Percentiles rank a stretch among this genome's conserved stretches.
phyloP scores from a whole-genome alignment of 2,113 vertebrate species.

The Mixornis gularis region DNA sequence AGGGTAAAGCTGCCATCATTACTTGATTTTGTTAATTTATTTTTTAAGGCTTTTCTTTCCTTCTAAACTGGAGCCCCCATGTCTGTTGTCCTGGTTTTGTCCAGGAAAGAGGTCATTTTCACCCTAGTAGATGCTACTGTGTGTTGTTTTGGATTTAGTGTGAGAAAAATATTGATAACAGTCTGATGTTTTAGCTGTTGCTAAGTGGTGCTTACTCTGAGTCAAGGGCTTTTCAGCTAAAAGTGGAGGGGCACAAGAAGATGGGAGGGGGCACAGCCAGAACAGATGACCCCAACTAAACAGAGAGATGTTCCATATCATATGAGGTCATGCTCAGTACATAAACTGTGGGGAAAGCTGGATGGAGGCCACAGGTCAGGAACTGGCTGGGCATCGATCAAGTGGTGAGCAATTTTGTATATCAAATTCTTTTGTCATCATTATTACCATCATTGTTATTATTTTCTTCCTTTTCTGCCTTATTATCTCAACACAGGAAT shows the following conservation, averaged over 20 bases:
- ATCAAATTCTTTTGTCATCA: background rate
- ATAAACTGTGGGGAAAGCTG: background rate
- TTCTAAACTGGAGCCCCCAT: background rate
- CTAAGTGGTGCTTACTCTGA: background rate
- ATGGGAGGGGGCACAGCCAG: background rate
- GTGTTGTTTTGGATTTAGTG: background rate
- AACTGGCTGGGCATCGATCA: rapidly evolving
- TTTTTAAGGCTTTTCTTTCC: background rate
- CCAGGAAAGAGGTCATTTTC: background rate
- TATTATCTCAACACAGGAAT: background rate
- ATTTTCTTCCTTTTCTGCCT: background rate
- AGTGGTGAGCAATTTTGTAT: background rate
- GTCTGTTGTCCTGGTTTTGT: background rate
- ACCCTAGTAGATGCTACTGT: background rate
- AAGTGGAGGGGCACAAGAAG: background rate
- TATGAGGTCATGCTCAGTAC: background rate
- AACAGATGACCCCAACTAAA: background rate
- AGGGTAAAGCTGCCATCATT: background rate
- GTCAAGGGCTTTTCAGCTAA: background rate
- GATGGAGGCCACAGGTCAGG: background rate
- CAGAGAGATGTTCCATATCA: background rate
- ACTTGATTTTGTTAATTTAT: background rate
- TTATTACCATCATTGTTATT: background rate
- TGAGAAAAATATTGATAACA: background rate
- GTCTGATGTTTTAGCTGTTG: background rate